Evolutionary conservation across 1,140 invertebrate species (phyloP).

Genomic region (Procambarus clarkii): DNA sequence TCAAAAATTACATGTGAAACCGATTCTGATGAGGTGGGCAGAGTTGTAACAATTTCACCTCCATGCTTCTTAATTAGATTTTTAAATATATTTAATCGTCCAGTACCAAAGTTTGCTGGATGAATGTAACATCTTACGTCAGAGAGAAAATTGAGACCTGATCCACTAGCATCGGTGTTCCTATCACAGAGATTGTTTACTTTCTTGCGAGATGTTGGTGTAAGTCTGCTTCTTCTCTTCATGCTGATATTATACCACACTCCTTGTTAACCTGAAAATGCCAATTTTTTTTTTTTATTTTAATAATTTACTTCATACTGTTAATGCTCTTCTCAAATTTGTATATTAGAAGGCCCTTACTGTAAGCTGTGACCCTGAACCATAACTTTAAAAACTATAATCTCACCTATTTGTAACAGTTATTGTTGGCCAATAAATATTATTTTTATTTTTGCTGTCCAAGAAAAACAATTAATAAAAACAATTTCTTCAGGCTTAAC

Average conservation of each 20-base stretch:
- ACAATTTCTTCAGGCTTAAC: too few relatives aligned
- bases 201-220: conserved; percentile 13
- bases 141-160: background rate
- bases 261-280: too few relatives aligned
- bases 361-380: too few relatives aligned
- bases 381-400: too few relatives aligned
- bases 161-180: background rate
- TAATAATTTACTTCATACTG: too few relatives aligned
- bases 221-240: background rate
- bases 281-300: too few relatives aligned
- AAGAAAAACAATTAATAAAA: too few relatives aligned
- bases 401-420: too few relatives aligned
- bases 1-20: conserved; percentile 60
- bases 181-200: background rate
- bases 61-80: conserved; percentile 55
- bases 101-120: conserved; percentile 61
- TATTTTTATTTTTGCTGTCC: too few relatives aligned
- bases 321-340: too few relatives aligned
- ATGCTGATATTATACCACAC: background rate
- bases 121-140: conserved; percentile 45
- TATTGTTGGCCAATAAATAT: too few relatives aligned
- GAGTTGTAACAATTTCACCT: conserved; percentile 24
- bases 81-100: conserved; percentile 50
- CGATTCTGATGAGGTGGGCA: background rate
- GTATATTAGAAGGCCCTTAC: too few relatives aligned